Percentiles rank a stretch among this genome's conserved stretches.
These are phyloP conservation scores for Grapholita molesta DNA, from an alignment of 1,140 invertebrate genomes.

Conservation along the genomic window DNA sequence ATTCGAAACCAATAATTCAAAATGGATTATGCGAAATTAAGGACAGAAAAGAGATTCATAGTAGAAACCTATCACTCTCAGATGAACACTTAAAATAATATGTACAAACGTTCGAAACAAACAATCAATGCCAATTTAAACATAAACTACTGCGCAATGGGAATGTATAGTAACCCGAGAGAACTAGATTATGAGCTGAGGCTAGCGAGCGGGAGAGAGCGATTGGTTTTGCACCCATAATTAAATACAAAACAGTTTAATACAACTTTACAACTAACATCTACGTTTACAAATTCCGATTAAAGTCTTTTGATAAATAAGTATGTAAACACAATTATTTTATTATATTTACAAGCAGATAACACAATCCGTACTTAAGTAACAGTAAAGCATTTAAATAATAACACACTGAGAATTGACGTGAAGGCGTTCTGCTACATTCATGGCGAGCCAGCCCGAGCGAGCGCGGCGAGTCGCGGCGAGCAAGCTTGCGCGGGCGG, in stretches of 20 bases:
- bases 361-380: constrained; percentile 70
- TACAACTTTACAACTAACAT: constrained; percentile 75
- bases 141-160: constrained; percentile 46
- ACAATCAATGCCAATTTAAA: constrained; percentile 57
- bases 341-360: constrained; percentile 76
- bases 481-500: constrained; percentile 30
- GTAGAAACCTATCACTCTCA: constrained; percentile 66
- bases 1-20: constrained; percentile 32
- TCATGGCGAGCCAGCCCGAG: constrained; percentile 65
- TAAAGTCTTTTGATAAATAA: constrained; percentile 74
- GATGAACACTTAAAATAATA: constrained; percentile 74
- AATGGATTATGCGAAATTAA: constrained; percentile 38
- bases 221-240: constrained; percentile 71
- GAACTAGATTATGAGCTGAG: constrained; percentile 57
- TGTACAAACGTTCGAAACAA: constrained; percentile 72
- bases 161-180: constrained; percentile 50
- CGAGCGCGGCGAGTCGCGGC: constrained; percentile 41
- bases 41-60: constrained; percentile 68
- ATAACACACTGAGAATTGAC: constrained; percentile 78
- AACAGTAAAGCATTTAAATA: constrained; percentile 74
- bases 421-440: constrained; percentile 72
- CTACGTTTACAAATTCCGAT: constrained; percentile 73
- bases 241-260: constrained; percentile 76
- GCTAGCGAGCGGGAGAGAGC: constrained; percentile 71
- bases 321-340: constrained; percentile 68